Evolutionary conservation across 2,888 invertebrate species (phyloP), one percentile per base, ranked within the genome.

Genomic region (Troides oblongomaculatus): DNA sequence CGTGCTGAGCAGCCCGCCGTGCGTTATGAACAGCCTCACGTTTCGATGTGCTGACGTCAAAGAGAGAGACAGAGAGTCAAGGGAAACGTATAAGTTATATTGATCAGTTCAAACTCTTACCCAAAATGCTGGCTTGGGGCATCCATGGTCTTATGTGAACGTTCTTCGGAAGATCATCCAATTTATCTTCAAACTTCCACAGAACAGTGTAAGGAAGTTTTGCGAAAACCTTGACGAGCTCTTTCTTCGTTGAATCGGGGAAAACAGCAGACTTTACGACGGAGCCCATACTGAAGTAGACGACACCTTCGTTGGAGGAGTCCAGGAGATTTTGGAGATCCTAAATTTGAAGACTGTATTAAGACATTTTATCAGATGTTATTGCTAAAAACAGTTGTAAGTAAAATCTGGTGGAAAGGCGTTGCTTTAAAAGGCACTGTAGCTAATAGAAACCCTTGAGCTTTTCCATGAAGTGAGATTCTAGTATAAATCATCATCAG

Each of bases 51-150:
- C 84, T 84, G 76, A 12, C 14, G 46, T 14, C 46, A 46, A 12
- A 46, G 14, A 46, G 14, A 46, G 14, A 46, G 12, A 46, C 14
- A 12, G 14, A 46, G 10, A 14, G 14, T 46, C 12, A 46, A 14
- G 46, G 14, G 46, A 46, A 46, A 3, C 14, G 14, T 14, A 46
- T 3, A 46, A 14, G 12, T 46, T 46, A 46, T 14, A 46, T 46
- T 12, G 4, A 46, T 46, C 14, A 46, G 12, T 46, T 46, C 46
- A 58, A 58, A 46, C 14, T 43, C 76, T 73, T 73, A 93, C 94
- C 90, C 14, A 94, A 79, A 53, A 94, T 83, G 73, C 93, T 92
- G 18, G 89, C 79, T 73, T 94, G 94, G 0, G 94, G 93, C 76
- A 93, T 79, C 94, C 94, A 94, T 1, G 88, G 76, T 25, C 83